Base-by-base conservation (phyloP, 2,888 invertebrate species). In the Schizaphis graminum region DNA sequence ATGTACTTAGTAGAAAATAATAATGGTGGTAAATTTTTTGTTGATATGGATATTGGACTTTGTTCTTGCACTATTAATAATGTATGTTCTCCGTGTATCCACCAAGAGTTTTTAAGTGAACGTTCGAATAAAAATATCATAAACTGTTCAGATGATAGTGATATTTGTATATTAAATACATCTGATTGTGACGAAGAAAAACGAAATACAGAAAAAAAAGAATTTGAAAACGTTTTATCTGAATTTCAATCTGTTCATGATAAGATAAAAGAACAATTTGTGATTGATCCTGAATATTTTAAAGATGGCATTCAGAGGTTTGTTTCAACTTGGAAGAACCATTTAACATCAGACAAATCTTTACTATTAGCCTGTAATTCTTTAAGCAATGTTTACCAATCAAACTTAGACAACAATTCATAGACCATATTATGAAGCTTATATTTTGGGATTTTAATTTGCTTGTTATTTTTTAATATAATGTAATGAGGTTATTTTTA, bases 21-120 rank as follows among this genome's bases (percentile, higher is more conserved):
- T 56, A 44, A 91, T 85, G 11, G 26, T 53, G 85, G 21, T 57
- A 57, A 10, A 56, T 91, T 44, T 91, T 91, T 91, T 56, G 85
- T 91, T 57, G 91, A 91, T 56, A 56, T 57, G 85, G 57, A 57
- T 44, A 91, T 85, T 85, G 91, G 91, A 85, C 8, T 85, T 44
- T 91, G 91, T 85, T 91, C 91, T n/a, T 91, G 91, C n/a, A 56
- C 21, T 21, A 11, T 84, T 57, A n/a, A 57, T 41, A 85, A 91
- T 91, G 7, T 44, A 16, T 85, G 56, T 85, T 16, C 85, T 44
- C 91, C 85, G 7, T 91, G 91, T 57, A 24, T 41, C 13, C 91
- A 91, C 85, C 91, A 85, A 85, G 21, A 57, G 10, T 91, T 56
- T 85, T 85, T 91, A 57, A 56, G 56, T 57, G 44, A 85, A 47